Evolutionary conservation across 2,888 invertebrate species (phyloP).

Genomic region (Lordiphosa fenestrarum): DNA sequence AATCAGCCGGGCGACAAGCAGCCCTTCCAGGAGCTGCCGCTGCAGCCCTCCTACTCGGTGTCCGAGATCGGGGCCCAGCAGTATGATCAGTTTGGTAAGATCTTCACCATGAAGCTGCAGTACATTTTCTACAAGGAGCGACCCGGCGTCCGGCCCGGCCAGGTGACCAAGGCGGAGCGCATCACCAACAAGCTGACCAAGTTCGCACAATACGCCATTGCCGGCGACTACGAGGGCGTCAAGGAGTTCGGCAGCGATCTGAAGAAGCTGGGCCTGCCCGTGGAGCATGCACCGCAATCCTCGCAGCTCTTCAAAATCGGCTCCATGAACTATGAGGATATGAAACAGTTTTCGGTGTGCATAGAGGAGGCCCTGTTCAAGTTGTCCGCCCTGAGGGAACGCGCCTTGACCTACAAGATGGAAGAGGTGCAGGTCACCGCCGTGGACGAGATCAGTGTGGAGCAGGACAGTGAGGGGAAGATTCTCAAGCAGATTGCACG

Average conservation of each 20-base stretch:
- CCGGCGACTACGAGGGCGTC: slow-evolving; percentile 95
- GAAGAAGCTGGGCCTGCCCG: slow-evolving; percentile 95
- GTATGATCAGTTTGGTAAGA: slow-evolving; percentile 99
- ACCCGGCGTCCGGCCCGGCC: slow-evolving; percentile 96
- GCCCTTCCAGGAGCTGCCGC: slow-evolving; percentile 96
- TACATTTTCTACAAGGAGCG: slow-evolving; percentile 99
- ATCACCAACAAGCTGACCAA: slow-evolving; percentile 94
- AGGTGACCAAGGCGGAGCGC: slow-evolving; percentile 95
- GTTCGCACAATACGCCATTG: slow-evolving; percentile 96
- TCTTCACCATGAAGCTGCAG: slow-evolving; percentile 97
- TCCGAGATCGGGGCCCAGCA: slow-evolving; percentile 98
- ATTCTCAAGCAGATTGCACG: slow-evolving; percentile 95
- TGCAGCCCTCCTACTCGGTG: slow-evolving; percentile 96
- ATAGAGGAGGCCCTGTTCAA: slow-evolving; percentile 96
- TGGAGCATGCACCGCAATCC: slow-evolving; percentile 98
- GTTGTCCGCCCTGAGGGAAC: slow-evolving; percentile 91
- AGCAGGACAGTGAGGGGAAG: slow-evolving; percentile 91
- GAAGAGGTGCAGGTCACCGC: slow-evolving; percentile 97
- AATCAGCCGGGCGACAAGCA: slow-evolving; percentile 92
- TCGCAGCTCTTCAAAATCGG: slow-evolving; percentile 98
- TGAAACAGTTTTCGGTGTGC: slow-evolving; percentile 94
- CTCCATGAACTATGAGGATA: slow-evolving; percentile 91
- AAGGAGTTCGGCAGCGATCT: slow-evolving; percentile 96
- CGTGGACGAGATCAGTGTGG: slow-evolving; percentile 95
- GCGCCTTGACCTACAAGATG: slow-evolving; percentile 95